Evolutionary conservation across 2,888 invertebrate genomes (phyloP).

Genomic region (Thera obeliscata): DNA sequence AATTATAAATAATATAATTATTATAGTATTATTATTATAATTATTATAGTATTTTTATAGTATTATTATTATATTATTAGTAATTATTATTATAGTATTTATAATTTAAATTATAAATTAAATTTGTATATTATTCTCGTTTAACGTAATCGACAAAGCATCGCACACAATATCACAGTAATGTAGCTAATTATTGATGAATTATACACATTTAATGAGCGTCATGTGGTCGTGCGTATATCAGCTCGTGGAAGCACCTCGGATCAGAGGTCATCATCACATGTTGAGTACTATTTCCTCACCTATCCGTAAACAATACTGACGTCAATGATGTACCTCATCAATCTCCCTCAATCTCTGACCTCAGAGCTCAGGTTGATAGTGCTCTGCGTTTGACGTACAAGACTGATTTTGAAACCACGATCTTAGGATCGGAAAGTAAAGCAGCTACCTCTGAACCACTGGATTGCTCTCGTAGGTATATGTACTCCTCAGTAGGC

Average conservation of each 20-base stretch:
- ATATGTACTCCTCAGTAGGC: too few relatives aligned
- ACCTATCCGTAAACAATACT: constrained; percentile 23
- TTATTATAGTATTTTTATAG: too few relatives aligned
- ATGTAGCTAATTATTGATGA: constrained; percentile 2
- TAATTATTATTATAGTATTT: too few relatives aligned
- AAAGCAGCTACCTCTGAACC: too few relatives aligned
- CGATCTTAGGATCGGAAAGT: too few relatives aligned
- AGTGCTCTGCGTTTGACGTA: not conserved
- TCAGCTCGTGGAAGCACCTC: constrained; percentile 31
- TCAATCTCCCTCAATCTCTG: not conserved
- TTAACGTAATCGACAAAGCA: not conserved
- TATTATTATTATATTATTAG: too few relatives aligned
- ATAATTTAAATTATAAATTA: too few relatives aligned
- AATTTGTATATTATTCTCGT: not conserved
- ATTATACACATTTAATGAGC: constrained; percentile 16
- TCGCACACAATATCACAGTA: not conserved
- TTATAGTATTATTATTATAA: too few relatives aligned
- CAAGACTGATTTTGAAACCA: too few relatives aligned
- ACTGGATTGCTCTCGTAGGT: too few relatives aligned
- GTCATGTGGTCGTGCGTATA: constrained; percentile 26
- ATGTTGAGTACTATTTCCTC: constrained; percentile 2
- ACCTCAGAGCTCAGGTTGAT: not conserved
- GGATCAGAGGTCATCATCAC: constrained; percentile 11
- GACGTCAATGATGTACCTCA: constrained; percentile 19
- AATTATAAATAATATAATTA: too few relatives aligned